Base-by-base conservation (phyloP, 2,113 vertebrate genomes). In the Hemiprocne comata region DNA sequence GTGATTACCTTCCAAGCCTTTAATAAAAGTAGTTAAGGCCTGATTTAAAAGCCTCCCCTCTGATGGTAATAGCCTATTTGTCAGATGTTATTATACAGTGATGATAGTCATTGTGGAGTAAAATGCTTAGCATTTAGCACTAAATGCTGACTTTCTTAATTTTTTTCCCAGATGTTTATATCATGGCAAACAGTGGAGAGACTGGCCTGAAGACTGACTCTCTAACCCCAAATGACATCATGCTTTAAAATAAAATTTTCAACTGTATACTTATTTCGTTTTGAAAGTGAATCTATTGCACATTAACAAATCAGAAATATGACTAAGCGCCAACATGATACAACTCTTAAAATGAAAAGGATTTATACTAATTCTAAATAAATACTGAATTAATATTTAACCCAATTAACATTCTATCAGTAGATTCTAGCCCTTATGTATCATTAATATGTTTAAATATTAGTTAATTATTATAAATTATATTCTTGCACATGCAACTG, bases 21-120 rank as follows among this genome's bases (percentile, higher is more conserved):
- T 79, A 94, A 81, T 94, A 95, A 93, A 96, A 85, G 54, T 89
- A 95, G 75, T 95, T 97, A 97, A 83, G 74, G 74, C 64, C 73
- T 97, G 83, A 95, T 96, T 97, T 97, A 93, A 96, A 97, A 96
- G 82, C 77, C 34, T 97, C 89, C 33, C 57, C 13, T 95, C 44
- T 92, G 87, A 97, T 62, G 79, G 60, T 96, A 98, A 97, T 92
- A 73, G 80, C 53, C 86, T 89, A 95, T 97, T 96, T 95, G 42
- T 97, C 95, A 96, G 44, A 83, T 95, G 75, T 86, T 97, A 95
- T 92, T 96, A 55, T 81, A 93, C 79, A 89, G 72, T 64, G 60
- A 94, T 95, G 94, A 94, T 81, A 94, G 55, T 83, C 92, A 96
- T 75, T 94, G 80, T 91, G 54, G 40, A 92, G 36, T 54, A 76